Evolutionary conservation across 2,113 vertebrate species (phyloP), one percentile per base, ranked within the genome.

Genomic region (Meles meles): DNA sequence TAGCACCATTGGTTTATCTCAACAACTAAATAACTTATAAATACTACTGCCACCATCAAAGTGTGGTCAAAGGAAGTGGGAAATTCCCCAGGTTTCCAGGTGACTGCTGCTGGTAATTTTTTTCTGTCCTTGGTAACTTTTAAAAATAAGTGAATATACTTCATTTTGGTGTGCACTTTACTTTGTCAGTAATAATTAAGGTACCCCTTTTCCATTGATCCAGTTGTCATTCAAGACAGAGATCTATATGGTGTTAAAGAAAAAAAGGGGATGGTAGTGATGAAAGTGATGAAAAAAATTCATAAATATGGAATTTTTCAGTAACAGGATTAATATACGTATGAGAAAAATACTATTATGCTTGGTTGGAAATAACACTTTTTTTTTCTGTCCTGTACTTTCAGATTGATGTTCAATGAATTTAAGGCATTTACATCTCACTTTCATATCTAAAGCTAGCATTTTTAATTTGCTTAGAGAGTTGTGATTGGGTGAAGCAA

Each of bases 401-500:
- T 97, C 63, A 67, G 44, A 34, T 93, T 91, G 47, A 13, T 79
- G 59, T 95, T 98, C 80, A 69, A 37, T 27, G 59, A 88, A 59
- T 21, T 96, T 63, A 1, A 95, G 82, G 39, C 23, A 34, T 95
- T 94, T 88, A 93, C 11, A 81, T 55, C 55, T 57, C 55, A 52
- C 25, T 44, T 95, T 94, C 39, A 31, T 96, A 76, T 86, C 29
- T 76, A 90, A 95, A 55, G 76, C 92, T 84, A 57, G 31, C 63
- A 11, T 84, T 92, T 98, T 94, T 95, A 52, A 12, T 88, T 96
- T 69, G 42, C 12, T 83, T n/a, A 82, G 93, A 95, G 63, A 17
- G 44, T 96, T 97, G 94, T 82, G 90, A 88, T 97, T 91, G 93
- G 63, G 79, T 97, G 44, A 61, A 96, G 47, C 88, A 84, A 39